These are phyloP conservation scores for Nymphalis urticae DNA, from an alignment of 2,888 invertebrate species.

Conservation along the genomic window DNA sequence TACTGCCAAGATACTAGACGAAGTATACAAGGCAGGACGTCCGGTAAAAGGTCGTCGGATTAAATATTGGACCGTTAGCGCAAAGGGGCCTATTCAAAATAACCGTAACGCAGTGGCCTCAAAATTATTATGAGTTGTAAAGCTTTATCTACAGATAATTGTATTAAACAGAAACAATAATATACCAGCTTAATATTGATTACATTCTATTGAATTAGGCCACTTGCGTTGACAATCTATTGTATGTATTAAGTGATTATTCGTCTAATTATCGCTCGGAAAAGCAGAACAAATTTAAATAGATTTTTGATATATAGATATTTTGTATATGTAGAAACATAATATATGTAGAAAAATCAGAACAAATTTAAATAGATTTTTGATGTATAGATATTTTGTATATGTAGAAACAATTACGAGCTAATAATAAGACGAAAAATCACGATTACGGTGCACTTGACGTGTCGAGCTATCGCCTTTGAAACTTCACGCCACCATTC, in stretches of 20 bases:
- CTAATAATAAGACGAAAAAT: constrained; percentile 39
- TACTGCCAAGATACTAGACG: constrained; percentile 40
- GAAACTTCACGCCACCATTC: constrained; percentile 22
- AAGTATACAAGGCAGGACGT: constrained; percentile 39
- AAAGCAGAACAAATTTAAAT: not conserved
- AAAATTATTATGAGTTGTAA: constrained; percentile 7
- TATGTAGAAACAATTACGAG: not conserved
- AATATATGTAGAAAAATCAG: not conserved
- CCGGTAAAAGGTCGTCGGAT: constrained; percentile 18
- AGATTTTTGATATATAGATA: not conserved
- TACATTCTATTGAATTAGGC: constrained; percentile 39
- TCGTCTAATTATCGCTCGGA: constrained; percentile 40
- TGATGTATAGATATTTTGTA: not conserved
- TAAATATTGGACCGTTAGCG: constrained; percentile 36
- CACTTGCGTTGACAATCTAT: constrained; percentile 44
- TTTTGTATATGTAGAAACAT: not conserved
- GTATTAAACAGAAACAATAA: constrained; percentile 23
- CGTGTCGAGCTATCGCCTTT: constrained; percentile 49
- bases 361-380: not conserved
- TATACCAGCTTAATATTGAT: constrained; percentile 32
- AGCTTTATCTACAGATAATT: constrained; percentile 32
- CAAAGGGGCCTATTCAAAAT: constrained; percentile 39
- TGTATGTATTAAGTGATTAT: constrained; percentile 36
- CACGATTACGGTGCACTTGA: constrained; percentile 36
- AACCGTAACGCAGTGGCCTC: constrained; percentile 37